A percentile compares a stretch with the other conserved stretches of the same genome.
phyloP scores from a whole-genome alignment of 2,888 invertebrate genomes.

The Ornithoptera alexandrae region DNA sequence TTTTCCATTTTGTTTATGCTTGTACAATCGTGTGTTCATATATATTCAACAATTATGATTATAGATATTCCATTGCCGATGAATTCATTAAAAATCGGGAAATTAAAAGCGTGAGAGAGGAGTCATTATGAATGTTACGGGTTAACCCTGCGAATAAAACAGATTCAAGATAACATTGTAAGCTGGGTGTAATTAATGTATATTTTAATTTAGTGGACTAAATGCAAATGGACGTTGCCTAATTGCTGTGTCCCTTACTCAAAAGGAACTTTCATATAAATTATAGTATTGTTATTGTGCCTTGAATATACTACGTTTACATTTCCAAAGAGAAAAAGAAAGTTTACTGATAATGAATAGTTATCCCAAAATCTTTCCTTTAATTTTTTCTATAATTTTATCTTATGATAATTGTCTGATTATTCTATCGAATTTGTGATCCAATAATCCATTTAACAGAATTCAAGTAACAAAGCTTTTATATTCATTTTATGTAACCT shows the following conservation, averaged over 20 bases:
- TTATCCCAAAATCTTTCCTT: no score
- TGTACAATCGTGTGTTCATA: no score
- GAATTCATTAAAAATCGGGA: slow-evolving; percentile 43
- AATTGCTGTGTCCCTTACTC: slow-evolving; percentile 16
- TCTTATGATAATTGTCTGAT: no score
- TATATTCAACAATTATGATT: slow-evolving; percentile 8
- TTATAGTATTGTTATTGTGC: background rate
- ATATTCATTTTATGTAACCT: no score
- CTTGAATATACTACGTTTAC: no score
- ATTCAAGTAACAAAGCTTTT: no score
- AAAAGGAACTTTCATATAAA: slow-evolving; percentile 6
- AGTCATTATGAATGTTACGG: slow-evolving; percentile 38
- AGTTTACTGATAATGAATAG: no score
- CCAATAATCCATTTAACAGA: no score
- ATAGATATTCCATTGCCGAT: slow-evolving; percentile 18
- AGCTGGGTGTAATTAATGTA: slow-evolving; percentile 18
- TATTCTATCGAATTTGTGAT: no score
- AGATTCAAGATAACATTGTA: slow-evolving; percentile 34
- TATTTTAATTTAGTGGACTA: slow-evolving; percentile 25
- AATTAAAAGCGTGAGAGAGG: slow-evolving; percentile 57
- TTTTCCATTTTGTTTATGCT: no score
- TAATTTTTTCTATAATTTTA: no score
- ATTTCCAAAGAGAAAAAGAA: no score
- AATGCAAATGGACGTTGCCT: slow-evolving; percentile 11
- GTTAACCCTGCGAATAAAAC: slow-evolving; percentile 41